A percentile compares a stretch with the other conserved stretches of the same genome.
Conservation (phyloP, 2,888 invertebrate genomes). For the Temnothorax unifasciatus region DNA sequence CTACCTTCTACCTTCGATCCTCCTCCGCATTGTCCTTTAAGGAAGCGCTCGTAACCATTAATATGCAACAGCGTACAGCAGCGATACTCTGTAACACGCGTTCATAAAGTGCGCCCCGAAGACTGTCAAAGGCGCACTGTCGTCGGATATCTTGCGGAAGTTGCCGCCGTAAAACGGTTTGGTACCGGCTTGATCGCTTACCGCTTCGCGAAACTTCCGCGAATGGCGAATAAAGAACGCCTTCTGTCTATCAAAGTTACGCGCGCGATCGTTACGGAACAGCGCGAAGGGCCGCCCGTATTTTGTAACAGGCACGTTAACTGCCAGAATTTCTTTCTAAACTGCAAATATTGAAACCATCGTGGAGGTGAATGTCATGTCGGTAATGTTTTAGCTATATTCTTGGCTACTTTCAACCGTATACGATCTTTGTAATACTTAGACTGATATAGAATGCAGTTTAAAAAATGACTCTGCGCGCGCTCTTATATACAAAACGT, state of each 20-base stretch:
- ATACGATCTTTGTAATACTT: not conserved
- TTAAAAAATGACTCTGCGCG: not conserved
- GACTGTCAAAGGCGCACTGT: constrained; percentile 35
- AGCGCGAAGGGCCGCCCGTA: not conserved
- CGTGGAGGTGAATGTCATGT: not conserved
- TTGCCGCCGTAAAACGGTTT: constrained; percentile 30
- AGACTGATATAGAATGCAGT: not conserved
- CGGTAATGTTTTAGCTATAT: not conserved
- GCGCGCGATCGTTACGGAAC: constrained; percentile 5
- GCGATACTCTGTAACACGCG: constrained; percentile 14
- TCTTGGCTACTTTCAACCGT: constrained; percentile 11
- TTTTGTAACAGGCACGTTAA: constrained; percentile 37
- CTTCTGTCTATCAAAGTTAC: constrained; percentile 42
- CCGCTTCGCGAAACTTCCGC: constrained; percentile 41
- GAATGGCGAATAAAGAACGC: constrained; percentile 48
- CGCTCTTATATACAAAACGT: not conserved
- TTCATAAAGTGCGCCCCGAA: constrained; percentile 34
- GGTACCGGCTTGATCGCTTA: constrained; percentile 21
- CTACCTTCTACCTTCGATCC: not conserved
- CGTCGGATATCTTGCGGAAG: constrained; percentile 36
- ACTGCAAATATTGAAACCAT: not conserved
- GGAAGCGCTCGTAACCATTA: constrained; percentile 64
- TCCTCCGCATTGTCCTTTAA: constrained; percentile 51
- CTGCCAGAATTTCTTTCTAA: constrained; percentile 5
- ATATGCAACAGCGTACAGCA: constrained; percentile 58